Percentiles rank a stretch among this genome's conserved stretches.
Conservation (phyloP, 2,797 vertebrate genomes). For the Calcarius lapponicus region DNA sequence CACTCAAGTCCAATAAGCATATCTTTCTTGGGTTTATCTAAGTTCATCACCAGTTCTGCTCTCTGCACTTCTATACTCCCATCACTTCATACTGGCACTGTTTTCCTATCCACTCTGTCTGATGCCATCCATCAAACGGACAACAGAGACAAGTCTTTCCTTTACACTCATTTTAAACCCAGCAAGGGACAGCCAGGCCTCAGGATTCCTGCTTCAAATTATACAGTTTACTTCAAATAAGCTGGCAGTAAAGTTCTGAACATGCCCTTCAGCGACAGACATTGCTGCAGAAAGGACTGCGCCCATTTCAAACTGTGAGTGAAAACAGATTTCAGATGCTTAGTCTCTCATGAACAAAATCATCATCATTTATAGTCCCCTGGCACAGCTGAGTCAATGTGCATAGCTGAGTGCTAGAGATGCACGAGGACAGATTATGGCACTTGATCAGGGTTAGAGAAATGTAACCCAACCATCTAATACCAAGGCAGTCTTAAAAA, state of each 20-base stretch:
- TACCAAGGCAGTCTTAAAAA: background rate
- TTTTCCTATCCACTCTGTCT: background rate
- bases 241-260: background rate
- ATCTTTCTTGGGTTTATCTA: background rate
- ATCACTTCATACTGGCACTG: background rate
- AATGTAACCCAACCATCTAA: background rate
- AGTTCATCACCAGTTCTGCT: background rate
- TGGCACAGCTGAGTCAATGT: background rate
- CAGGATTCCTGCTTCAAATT: background rate
- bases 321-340: conserved; percentile 1
- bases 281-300: background rate
- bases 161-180: background rate
- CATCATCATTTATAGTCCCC: background rate
- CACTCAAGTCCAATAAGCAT: background rate
- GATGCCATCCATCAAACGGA: background rate
- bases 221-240: background rate
- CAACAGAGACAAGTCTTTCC: background rate
- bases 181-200: background rate
- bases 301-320: background rate
- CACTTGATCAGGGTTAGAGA: background rate
- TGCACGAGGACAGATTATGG: background rate
- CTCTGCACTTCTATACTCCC: background rate
- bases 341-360: background rate
- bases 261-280: background rate
- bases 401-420: background rate